These are phyloP conservation scores for Camptogramma bilineatum DNA, from an alignment of 2,888 invertebrate species.

Conservation along the genomic window DNA sequence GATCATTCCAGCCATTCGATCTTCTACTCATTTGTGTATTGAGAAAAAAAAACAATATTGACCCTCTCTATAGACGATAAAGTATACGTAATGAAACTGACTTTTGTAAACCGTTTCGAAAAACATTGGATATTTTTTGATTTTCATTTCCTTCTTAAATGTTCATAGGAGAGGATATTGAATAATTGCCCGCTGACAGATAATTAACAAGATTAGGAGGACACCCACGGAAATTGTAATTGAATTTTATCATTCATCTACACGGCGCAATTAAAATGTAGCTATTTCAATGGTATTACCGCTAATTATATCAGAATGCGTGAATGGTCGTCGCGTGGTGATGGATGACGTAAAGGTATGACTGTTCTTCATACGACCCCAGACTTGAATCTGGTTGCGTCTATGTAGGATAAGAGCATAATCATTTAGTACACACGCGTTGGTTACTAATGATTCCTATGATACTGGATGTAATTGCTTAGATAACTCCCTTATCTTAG, in stretches of 20 bases:
- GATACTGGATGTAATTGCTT: slow-evolving; percentile 8
- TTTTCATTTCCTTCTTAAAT: slow-evolving; percentile 25
- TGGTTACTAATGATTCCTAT: background rate
- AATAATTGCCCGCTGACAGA: slow-evolving; percentile 35
- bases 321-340: slow-evolving; percentile 22
- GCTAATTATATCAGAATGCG: slow-evolving; percentile 32
- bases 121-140: background rate
- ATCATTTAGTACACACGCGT: background rate
- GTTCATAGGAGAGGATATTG: slow-evolving; percentile 26
- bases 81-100: no score
- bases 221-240: slow-evolving; percentile 61
- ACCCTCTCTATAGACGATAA: no score
- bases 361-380: background rate
- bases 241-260: slow-evolving; percentile 57
- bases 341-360: slow-evolving; percentile 26
- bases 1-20: no score
- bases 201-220: slow-evolving; percentile 47
- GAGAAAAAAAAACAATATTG: no score
- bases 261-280: slow-evolving; percentile 41
- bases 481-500: slow-evolving; percentile 8
- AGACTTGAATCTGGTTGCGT: background rate
- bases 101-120: background rate
- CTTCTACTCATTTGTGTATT: no score
- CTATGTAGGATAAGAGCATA: background rate
- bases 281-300: slow-evolving; percentile 29